A percentile compares a stretch with the other conserved stretches of the same genome.
phyloP scores from a whole-genome alignment of 92 coral and sea anemone genomes.

The Porites evermanni region DNA sequence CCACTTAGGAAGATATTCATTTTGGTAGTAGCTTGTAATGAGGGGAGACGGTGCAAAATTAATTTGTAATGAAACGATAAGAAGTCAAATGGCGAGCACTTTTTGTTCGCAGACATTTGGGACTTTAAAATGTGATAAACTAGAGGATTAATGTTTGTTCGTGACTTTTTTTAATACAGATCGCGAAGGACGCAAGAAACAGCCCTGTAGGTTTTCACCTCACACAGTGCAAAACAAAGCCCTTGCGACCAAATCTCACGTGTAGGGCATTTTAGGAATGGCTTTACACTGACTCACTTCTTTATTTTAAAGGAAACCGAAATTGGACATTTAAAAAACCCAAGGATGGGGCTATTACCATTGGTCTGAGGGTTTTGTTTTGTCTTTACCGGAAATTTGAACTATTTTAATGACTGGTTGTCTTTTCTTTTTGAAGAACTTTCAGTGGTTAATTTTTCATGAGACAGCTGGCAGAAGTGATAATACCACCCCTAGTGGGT shows the following conservation, averaged over 20 bases:
- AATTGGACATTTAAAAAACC: constrained; percentile 12
- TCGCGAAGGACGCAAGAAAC: constrained; percentile 21
- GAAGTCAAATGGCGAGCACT: constrained; percentile 33
- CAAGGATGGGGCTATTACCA: not conserved
- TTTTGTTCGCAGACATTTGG: constrained; percentile 16
- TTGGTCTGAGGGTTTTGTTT: constrained; percentile 29
- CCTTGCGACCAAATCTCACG: constrained; percentile 20
- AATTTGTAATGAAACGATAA: constrained; percentile 27
- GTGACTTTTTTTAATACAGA: constrained; percentile 43
- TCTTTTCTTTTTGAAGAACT: constrained; percentile 19
- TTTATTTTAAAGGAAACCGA: not conserved
- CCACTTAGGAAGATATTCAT: constrained; percentile 20
- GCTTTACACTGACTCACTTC: not conserved
- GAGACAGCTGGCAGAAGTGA: constrained; percentile 23
- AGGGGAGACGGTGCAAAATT: constrained; percentile 21
- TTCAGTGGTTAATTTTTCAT: constrained; percentile 34
- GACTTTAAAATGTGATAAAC: constrained; percentile 21
- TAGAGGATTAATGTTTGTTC: constrained; percentile 29
- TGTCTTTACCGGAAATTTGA: constrained; percentile 6
- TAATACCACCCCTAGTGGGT: constrained; percentile 17
- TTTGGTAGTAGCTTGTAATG: not conserved
- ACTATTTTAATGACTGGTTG: constrained; percentile 3
- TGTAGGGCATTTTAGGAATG: constrained; percentile 14
- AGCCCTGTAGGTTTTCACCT: constrained; percentile 43
- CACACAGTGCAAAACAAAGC: constrained; percentile 48